Evolutionary conservation across 2,797 vertebrate species (phyloP), one percentile per base, ranked within the genome.

Genomic region (Streptopelia turtur): DNA sequence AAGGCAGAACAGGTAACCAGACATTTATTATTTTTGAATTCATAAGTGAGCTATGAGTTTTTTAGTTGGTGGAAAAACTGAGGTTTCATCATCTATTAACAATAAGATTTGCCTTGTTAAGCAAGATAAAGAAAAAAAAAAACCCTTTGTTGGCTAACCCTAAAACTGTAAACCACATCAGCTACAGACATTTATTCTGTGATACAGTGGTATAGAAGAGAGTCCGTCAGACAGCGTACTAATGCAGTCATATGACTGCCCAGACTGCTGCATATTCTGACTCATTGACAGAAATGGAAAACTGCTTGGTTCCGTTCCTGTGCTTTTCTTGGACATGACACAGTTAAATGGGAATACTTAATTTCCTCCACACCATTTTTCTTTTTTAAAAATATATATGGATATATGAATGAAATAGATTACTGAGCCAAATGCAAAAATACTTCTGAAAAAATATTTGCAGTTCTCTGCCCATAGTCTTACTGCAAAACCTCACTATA

Each of bases 1-100:
- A 99, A 99, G 95, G 99, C 99, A 13, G 99, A 99, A 95, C 99
- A 99, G 99, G 99, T 99, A 98, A 98, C 70, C 12, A 59, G 25
- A 10, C 9, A 6, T 60, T 59, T 68, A 37, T 43, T 80, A 15
- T 35, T 63, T 50, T 37, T 81, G 17, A 74, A 52, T 71, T 84
- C 43, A 63, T 53, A 24, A 83, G 49, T 21, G 11, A 60, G 37
- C 33, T 30, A 11, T 69, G 87, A 37, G 55, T 84, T 81, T 91
- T 93, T 87, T 59, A 89, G 1, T 69, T 27, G 37, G 18, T 93
- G 76, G 47, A 43, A 89, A 68, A 89, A 72, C 9, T 14, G 28
- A 71, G 31, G 18, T 90, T 95, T 95, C 75, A 72, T 91, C 56
- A 80, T 90, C 71, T 88, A 79, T 68, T 50, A 81, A 53, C 83